Percentiles rank a stretch among this genome's conserved stretches.
Evolutionary conservation across 23 tunicate genomes (phyloP).

Genomic region (Corella eumyota): DNA sequence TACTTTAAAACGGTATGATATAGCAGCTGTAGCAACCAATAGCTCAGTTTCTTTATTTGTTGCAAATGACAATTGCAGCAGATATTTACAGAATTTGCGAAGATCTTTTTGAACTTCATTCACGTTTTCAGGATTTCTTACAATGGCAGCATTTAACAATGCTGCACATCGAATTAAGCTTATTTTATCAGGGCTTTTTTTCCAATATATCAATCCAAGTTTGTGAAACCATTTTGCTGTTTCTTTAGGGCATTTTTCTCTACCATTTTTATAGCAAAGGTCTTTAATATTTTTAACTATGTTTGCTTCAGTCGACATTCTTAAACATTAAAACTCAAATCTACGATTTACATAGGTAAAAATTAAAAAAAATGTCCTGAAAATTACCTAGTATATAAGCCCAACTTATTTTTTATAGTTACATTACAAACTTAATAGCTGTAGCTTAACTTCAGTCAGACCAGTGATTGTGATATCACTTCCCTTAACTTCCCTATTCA

Average conservation of each 20-base stretch:
- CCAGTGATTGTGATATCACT: too few species aligned
- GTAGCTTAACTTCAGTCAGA: too few species aligned
- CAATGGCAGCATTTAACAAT: constrained; percentile 42
- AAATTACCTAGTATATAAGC: too few species aligned
- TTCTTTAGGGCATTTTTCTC: constrained; percentile 32
- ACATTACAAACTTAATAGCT: too few species aligned
- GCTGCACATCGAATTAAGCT: constrained; percentile 39
- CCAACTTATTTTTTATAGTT: too few species aligned
- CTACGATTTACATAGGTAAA: too few species aligned
- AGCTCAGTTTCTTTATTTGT: not conserved
- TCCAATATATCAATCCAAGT: constrained; percentile 30
- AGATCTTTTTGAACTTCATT: constrained; percentile 19
- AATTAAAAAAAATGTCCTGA: too few species aligned
- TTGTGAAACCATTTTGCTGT: constrained; percentile 34
- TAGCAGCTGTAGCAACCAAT: not conserved
- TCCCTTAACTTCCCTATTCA: too few species aligned
- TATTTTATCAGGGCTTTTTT: constrained; percentile 23
- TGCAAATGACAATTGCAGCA: constrained; percentile 13
- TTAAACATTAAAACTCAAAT: too few species aligned
- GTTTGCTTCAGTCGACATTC: too few species aligned
- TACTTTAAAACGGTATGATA: not conserved
- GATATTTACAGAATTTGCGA: constrained; percentile 7
- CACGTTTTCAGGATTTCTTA: constrained; percentile 26
- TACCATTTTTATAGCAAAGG: constrained; percentile 38
- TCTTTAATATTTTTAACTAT: constrained; percentile 6